Conservation (phyloP, 2,888 invertebrate genomes). For the Phytoseiulus persimilis region DNA sequence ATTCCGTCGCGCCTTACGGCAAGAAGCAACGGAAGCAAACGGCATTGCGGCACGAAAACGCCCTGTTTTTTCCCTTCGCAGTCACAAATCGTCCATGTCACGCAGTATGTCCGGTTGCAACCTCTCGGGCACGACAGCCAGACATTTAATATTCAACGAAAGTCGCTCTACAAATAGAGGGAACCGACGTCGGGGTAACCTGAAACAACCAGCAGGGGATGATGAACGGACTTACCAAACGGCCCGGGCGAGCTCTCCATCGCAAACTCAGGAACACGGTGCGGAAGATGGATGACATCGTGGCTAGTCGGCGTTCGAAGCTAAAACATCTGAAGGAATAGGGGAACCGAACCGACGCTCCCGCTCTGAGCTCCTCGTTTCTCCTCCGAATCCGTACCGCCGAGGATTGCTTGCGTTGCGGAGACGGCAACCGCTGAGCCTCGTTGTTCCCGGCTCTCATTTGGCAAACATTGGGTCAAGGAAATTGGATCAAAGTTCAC, state of each 20-base stretch:
- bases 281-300: neutral
- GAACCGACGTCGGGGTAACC: neutral
- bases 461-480: neutral
- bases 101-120: neutral
- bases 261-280: neutral
- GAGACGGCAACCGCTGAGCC: neutral
- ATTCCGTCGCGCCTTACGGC: neutral
- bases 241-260: neutral
- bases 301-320: neutral
- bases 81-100: slow-evolving; percentile 5
- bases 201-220: neutral
- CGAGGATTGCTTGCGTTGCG: neutral
- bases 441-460: neutral
- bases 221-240: neutral
- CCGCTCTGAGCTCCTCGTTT: neutral
- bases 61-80: neutral
- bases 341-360: neutral
- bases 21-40: neutral
- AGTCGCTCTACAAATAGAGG: neutral
- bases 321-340: neutral
- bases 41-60: neutral
- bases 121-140: neutral
- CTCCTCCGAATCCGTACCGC: neutral
- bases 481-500: neutral
- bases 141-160: neutral